A percentile compares a stretch with the other conserved stretches of the same genome.
phyloP scores from a whole-genome alignment of 2,113 vertebrate species.

The Clupea harengus region DNA sequence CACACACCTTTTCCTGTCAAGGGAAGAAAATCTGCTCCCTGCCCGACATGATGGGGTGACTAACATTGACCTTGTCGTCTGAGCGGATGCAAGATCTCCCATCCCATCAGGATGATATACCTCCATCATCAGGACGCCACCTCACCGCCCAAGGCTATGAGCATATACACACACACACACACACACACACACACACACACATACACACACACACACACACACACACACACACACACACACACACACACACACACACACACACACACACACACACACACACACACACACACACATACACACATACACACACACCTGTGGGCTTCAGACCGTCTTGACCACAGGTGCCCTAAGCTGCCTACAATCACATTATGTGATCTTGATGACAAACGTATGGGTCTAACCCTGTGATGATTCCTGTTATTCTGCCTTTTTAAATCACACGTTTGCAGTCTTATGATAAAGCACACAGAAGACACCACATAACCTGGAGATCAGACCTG shows the following conservation, averaged over 20 bases:
- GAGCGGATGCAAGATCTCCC: not conserved
- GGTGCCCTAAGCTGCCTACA: not conserved
- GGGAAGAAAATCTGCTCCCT: not conserved
- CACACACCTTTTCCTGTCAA: not conserved
- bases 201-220: not conserved
- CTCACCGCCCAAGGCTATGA: not conserved
- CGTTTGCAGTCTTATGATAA: not conserved
- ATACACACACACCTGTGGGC: not conserved
- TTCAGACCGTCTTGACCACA: not conserved
- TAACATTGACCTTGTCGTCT: slow-evolving; percentile 14
- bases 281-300: not conserved
- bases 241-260: slow-evolving; percentile 20
- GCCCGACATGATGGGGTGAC: not conserved
- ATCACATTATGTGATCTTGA: not conserved
- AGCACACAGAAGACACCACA: not conserved
- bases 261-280: not conserved
- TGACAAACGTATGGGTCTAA: not conserved
- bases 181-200: not conserved
- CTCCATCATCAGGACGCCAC: not conserved
- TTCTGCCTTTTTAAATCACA: too few relatives aligned
- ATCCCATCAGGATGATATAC: slow-evolving; percentile 2
- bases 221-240: slow-evolving; percentile 17
- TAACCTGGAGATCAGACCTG: not conserved
- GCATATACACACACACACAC: slow-evolving; percentile 8
- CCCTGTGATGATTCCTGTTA: too few relatives aligned